Percentiles rank a stretch among this genome's conserved stretches.
These are phyloP conservation scores for Brachyalestes nurse DNA, from an alignment of 2,797 vertebrate species.

Conservation along the genomic window DNA sequence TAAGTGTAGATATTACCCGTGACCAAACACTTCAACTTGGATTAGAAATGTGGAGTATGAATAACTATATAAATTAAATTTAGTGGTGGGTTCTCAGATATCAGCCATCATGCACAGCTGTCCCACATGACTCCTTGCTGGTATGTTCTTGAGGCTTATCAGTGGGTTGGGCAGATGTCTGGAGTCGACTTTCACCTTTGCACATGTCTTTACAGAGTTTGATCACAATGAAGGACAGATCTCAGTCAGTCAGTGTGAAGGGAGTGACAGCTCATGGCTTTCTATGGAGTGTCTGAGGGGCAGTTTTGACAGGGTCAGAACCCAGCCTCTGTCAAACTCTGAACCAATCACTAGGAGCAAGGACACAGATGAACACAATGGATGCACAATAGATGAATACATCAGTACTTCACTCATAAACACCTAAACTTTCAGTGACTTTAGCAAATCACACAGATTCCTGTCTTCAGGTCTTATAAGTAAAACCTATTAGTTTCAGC, in stretches of 20 bases:
- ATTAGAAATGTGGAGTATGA: too few species aligned
- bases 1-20: too few species aligned
- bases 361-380: slow-evolving; percentile 1
- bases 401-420: neutral
- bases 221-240: slow-evolving; percentile 58
- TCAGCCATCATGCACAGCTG: too few species aligned
- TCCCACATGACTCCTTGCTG: too few species aligned
- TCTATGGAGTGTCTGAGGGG: slow-evolving; percentile 29
- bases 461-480: neutral
- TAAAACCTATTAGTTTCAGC: neutral
- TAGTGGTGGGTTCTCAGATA: too few species aligned
- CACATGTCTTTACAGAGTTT: slow-evolving; percentile 12
- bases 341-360: slow-evolving; percentile 21
- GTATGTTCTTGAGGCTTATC: too few species aligned
- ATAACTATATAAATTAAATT: too few species aligned
- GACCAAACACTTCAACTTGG: too few species aligned
- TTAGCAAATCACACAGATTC: neutral
- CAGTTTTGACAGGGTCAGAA: slow-evolving; percentile 12
- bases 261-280: slow-evolving; percentile 43
- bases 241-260: slow-evolving; percentile 51
- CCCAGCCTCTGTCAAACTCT: slow-evolving; percentile 18
- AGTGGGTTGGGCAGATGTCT: too few species aligned
- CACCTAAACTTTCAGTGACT: neutral
- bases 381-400: neutral
- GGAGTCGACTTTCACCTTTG: neutral